Percentiles rank a stretch among this genome's conserved stretches.
Conservation (phyloP, 2,113 vertebrate genomes). For the Pardalotus punctatus region DNA sequence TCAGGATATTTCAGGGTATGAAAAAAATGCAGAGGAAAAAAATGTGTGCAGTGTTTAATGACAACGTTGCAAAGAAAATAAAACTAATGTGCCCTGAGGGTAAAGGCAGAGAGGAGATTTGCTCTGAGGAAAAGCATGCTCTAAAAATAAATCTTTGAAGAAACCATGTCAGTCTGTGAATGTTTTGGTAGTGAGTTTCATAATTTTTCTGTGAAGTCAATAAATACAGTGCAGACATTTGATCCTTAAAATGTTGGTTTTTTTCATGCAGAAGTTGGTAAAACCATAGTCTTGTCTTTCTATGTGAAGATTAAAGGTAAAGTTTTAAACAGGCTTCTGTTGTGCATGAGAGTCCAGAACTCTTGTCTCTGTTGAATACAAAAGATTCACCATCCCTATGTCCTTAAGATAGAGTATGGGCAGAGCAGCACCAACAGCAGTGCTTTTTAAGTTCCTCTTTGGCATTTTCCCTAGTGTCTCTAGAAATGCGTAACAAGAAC, state of each 20-base stretch:
- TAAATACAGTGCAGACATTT: background rate
- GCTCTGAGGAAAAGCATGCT: background rate
- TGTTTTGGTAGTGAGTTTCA: background rate
- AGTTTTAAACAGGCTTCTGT: background rate
- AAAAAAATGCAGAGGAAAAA: background rate
- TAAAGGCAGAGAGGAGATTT: background rate
- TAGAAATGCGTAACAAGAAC: background rate
- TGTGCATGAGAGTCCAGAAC: background rate
- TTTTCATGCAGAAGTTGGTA: background rate
- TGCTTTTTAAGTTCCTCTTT: background rate
- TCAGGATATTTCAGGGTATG: background rate
- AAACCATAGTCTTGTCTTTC: background rate
- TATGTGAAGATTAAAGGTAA: background rate
- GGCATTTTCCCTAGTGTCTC: background rate
- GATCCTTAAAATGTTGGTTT: background rate
- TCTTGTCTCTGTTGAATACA: background rate
- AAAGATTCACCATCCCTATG: background rate
- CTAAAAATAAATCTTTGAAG: conserved; percentile 29
- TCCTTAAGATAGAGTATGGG: background rate
- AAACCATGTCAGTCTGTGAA: background rate
- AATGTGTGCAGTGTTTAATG: background rate
- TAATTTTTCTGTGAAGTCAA: background rate
- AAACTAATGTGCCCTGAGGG: background rate
- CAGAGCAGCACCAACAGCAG: background rate
- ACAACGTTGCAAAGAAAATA: background rate